phyloP scores from a whole-genome alignment of 1,140 invertebrate species.

The Harlomillsia oculata region DNA sequence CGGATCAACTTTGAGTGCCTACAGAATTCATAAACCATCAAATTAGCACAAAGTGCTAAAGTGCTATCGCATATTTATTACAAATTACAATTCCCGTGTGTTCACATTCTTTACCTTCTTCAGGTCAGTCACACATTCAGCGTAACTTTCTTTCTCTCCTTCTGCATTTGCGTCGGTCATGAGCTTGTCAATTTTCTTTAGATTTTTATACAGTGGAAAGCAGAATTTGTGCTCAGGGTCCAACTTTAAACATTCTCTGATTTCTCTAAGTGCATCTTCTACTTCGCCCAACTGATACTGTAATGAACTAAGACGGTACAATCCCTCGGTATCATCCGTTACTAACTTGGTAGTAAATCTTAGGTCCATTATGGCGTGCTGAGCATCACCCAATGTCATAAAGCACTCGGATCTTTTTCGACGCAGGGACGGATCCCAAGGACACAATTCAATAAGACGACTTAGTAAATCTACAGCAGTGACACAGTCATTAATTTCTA shows the following conservation, averaged over 20 bases:
- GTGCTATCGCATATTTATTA: no score
- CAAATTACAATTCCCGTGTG: no score
- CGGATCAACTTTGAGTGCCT: slow-evolving; percentile 57
- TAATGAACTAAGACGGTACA: slow-evolving; percentile 64
- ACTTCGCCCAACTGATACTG: slow-evolving; percentile 86
- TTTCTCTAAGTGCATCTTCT: slow-evolving; percentile 79
- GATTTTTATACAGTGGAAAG: slow-evolving; percentile 91
- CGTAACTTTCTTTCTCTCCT: slow-evolving; percentile 51
- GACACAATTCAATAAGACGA: slow-evolving; percentile 71
- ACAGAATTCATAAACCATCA: slow-evolving; percentile 18
- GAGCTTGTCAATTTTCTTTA: slow-evolving; percentile 90
- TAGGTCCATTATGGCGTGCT: slow-evolving; percentile 83
- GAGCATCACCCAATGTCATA: slow-evolving; percentile 64
- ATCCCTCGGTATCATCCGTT: slow-evolving; percentile 83
- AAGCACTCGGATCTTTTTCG: slow-evolving; percentile 79
- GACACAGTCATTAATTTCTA: slow-evolving; percentile 55
- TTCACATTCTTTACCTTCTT: slow-evolving; percentile 46
- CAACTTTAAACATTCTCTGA: slow-evolving; percentile 92
- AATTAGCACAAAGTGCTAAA: neutral
- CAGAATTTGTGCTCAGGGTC: slow-evolving; percentile 97
- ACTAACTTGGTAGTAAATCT: slow-evolving; percentile 78
- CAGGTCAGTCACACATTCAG: slow-evolving; percentile 64
- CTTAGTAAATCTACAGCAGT: slow-evolving; percentile 61
- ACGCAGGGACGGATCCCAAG: slow-evolving; percentile 74
- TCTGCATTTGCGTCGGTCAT: slow-evolving; percentile 57